phyloP scores from a whole-genome alignment of 2,888 invertebrate genomes.

The Itoplectis maculator region DNA sequence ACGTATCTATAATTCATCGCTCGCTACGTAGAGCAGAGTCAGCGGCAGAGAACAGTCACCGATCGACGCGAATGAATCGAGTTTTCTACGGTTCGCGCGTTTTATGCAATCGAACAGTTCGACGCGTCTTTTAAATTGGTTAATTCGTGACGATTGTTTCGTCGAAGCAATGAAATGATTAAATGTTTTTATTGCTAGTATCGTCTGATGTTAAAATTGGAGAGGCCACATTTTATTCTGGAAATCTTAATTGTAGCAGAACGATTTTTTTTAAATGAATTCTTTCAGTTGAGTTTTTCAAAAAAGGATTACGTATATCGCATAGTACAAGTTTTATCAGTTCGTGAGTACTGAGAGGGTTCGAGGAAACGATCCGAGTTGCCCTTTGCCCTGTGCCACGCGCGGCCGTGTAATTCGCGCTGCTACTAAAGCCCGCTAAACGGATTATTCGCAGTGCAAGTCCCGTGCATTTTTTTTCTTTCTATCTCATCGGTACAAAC shows the following conservation, averaged over 20 bases:
- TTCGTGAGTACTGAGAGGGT: constrained; percentile 2
- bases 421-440: constrained; percentile 25
- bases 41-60: background rate
- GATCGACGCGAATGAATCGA: background rate
- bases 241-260: too few species aligned
- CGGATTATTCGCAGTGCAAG: constrained; percentile 15
- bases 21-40: background rate
- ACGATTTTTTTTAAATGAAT: too few species aligned
- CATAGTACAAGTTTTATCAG: background rate
- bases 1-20: background rate
- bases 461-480: background rate
- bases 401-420: constrained; percentile 14
- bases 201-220: too few species aligned
- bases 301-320: too few species aligned
- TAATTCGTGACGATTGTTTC: too few species aligned
- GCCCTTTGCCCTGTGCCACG: constrained; percentile 38
- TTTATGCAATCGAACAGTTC: too few species aligned
- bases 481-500: background rate
- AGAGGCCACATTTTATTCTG: too few species aligned
- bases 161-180: too few species aligned
- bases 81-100: too few species aligned
- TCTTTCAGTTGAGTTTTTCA: too few species aligned
- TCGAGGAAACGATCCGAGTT: constrained; percentile 40
- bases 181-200: too few species aligned
- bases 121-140: too few species aligned